These are phyloP conservation scores for Phacellophora camtschatica DNA, from an alignment of 30 jellyfish, hydroid and myxozoan genomes.

Conservation along the genomic window DNA sequence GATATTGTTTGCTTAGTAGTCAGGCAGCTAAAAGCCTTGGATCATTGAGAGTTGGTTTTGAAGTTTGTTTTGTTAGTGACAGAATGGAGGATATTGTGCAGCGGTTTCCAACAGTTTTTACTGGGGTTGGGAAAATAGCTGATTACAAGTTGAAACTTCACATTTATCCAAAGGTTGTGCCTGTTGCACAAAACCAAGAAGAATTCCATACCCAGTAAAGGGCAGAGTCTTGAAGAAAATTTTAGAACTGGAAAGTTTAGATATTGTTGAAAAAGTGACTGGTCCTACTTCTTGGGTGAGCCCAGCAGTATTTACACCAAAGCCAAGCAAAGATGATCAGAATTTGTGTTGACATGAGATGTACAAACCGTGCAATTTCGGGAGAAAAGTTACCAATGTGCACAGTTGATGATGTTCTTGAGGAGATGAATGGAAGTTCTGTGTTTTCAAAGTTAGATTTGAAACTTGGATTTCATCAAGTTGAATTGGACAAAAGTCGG, in stretches of 20 bases:
- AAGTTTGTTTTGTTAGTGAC: not conserved
- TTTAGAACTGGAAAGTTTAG: not conserved
- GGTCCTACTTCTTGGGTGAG: not conserved
- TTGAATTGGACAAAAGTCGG: not conserved
- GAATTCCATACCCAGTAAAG: not conserved
- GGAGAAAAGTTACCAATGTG: not conserved
- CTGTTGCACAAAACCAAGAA: not conserved
- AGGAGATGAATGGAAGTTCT: not conserved
- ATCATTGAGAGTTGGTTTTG: not conserved
- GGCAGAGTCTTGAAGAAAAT: not conserved
- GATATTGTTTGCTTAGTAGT: not conserved
- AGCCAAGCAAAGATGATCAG: not conserved
- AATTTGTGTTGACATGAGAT: not conserved
- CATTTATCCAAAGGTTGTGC: too few relatives aligned
- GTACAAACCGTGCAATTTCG: not conserved
- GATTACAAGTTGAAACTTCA: not conserved
- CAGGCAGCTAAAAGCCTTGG: not conserved
- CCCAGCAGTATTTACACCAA: not conserved
- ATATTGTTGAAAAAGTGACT: not conserved
- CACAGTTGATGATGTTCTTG: not conserved
- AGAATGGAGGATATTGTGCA: not conserved
- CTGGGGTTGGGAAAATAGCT: conserved; percentile 12
- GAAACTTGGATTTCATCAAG: not conserved
- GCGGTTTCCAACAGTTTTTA: not conserved
- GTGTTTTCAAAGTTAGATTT: not conserved